phyloP scores from a whole-genome alignment of 2,113 vertebrate species.

The Phylloscopus trochilus region DNA sequence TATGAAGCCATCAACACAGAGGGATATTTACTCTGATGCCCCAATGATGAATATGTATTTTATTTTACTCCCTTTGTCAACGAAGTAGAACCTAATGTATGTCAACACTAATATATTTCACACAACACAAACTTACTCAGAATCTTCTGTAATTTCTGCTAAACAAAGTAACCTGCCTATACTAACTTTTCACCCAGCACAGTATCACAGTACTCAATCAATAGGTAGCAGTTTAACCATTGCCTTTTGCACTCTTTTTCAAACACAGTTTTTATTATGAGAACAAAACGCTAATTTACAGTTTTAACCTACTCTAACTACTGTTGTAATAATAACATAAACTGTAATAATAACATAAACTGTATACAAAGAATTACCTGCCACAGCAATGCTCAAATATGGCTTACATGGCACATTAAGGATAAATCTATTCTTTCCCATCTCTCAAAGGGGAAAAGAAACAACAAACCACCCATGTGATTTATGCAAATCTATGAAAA shows the following conservation, averaged over 20 bases:
- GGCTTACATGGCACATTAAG: neutral
- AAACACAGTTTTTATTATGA: neutral
- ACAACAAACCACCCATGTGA: neutral
- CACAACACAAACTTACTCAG: neutral
- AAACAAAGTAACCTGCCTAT: neutral
- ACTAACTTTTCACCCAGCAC: neutral
- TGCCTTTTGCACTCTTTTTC: neutral
- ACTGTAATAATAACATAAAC: neutral
- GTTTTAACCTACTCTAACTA: neutral
- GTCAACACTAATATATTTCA: neutral
- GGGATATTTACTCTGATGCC: neutral
- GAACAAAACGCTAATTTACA: neutral
- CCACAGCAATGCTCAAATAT: neutral
- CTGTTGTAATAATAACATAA: neutral
- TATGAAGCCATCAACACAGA: neutral
- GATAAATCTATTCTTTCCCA: neutral
- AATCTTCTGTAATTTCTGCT: neutral
- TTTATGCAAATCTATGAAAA: neutral
- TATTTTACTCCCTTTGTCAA: neutral
- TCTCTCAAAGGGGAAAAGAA: neutral
- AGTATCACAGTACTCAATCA: neutral
- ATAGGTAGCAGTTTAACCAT: neutral
- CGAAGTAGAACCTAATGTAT: neutral
- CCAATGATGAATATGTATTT: neutral
- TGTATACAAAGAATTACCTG: neutral